These are phyloP conservation scores for Acleris laterana DNA, from an alignment of 2,888 invertebrate species.

Conservation along the genomic window DNA sequence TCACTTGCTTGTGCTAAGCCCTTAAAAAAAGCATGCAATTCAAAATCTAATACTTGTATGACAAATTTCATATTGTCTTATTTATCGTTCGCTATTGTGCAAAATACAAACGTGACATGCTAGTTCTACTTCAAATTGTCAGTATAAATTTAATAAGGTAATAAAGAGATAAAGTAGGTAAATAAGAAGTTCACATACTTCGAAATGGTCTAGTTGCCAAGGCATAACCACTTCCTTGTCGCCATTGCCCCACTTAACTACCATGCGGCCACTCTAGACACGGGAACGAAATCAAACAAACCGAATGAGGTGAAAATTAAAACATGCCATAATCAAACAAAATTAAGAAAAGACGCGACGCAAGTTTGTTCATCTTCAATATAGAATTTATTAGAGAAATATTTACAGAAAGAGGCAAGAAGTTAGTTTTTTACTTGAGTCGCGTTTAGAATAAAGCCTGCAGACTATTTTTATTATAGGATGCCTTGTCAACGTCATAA, in stretches of 20 bases:
- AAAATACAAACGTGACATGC: constrained; percentile 5
- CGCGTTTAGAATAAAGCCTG: constrained; percentile 18
- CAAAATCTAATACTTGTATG: no score
- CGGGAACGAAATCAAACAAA: constrained; percentile 71
- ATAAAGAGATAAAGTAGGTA: constrained; percentile 42
- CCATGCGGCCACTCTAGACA: constrained; percentile 81
- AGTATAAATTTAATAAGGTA: constrained; percentile 39
- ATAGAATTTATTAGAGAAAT: not conserved
- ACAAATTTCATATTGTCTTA: not conserved
- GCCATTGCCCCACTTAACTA: constrained; percentile 82
- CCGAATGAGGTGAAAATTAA: constrained; percentile 68
- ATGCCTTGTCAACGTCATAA: no score
- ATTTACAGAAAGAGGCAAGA: not conserved
- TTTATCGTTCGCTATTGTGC: constrained; percentile 16
- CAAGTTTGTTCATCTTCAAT: no score
- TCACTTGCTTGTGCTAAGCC: no score
- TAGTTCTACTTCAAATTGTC: constrained; percentile 37
- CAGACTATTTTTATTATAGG: constrained; percentile 17
- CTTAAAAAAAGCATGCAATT: no score
- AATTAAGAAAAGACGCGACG: constrained; percentile 17
- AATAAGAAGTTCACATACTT: constrained; percentile 71
- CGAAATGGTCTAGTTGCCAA: constrained; percentile 76
- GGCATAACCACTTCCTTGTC: constrained; percentile 80
- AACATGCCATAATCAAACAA: constrained; percentile 61
- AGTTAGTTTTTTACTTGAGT: constrained; percentile 13